Evolutionary conservation across 2,113 vertebrate species (phyloP).

Genomic region (Brachionichthys hirsutus): DNA sequence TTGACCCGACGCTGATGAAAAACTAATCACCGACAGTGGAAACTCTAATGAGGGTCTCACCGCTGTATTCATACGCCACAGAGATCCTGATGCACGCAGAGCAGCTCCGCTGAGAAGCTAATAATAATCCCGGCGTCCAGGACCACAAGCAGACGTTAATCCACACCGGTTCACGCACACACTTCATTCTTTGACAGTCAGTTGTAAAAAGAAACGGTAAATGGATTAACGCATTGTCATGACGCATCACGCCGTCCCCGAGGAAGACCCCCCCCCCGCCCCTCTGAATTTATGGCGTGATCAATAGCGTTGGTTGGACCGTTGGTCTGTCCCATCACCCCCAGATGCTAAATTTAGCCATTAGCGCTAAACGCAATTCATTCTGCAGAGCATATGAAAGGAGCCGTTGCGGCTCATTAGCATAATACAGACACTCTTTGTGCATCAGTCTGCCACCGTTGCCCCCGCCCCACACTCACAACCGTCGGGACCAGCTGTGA

Average conservation of each 20-base stretch:
- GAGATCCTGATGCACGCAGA: no score
- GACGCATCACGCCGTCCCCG: not conserved
- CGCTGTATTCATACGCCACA: no score
- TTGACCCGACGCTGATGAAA: no score
- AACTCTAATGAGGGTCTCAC: no score
- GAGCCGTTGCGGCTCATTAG: slow-evolving; percentile 63
- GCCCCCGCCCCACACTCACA: slow-evolving; percentile 20
- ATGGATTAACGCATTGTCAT: no score
- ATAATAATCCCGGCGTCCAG: no score
- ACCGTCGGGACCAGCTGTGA: slow-evolving; percentile 46
- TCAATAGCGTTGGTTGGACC: slow-evolving; percentile 24
- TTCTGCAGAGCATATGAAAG: slow-evolving; percentile 65
- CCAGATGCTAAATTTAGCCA: slow-evolving; percentile 52
- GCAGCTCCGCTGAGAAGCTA: no score
- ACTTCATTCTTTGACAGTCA: no score
- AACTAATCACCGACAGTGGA: no score
- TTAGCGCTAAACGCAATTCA: slow-evolving; percentile 58
- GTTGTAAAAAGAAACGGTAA: no score
- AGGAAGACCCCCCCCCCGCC: slow-evolving; percentile 15
- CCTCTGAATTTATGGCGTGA: slow-evolving; percentile 23
- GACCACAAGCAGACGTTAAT: no score
- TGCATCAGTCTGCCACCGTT: slow-evolving; percentile 63
- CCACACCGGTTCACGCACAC: no score
- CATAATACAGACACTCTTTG: slow-evolving; percentile 62
- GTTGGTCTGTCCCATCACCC: slow-evolving; percentile 41